A percentile compares a stretch with the other conserved stretches of the same genome.
phyloP scores from a whole-genome alignment of 2,113 vertebrate genomes.

The Anguilla japonica region DNA sequence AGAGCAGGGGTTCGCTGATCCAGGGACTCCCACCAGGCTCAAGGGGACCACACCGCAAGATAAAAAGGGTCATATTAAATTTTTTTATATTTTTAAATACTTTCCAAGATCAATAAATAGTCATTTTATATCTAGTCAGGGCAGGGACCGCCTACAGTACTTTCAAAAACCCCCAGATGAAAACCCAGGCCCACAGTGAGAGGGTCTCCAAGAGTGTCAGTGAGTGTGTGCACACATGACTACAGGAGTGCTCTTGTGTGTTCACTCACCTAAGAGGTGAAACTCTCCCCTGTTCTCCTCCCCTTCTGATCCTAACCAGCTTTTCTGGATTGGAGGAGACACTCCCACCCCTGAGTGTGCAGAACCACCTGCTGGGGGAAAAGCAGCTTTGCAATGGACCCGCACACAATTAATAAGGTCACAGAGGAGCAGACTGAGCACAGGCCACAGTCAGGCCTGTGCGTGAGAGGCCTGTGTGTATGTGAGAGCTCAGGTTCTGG shows the following conservation, averaged over 20 bases:
- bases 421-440: not conserved
- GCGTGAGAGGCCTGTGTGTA: not conserved
- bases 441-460: not conserved
- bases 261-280: slow-evolving; percentile 52
- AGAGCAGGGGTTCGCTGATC: too few species aligned
- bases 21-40: too few species aligned
- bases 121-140: too few species aligned
- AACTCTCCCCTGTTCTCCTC: slow-evolving; percentile 28
- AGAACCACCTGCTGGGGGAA: not conserved
- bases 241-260: not conserved
- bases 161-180: too few species aligned
- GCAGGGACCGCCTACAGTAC: too few species aligned
- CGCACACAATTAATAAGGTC: not conserved
- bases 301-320: slow-evolving; percentile 56
- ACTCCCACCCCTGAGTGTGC: slow-evolving; percentile 44
- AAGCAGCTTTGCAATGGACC: not conserved
- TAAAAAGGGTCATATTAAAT: too few species aligned
- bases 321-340: slow-evolving; percentile 49
- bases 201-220: not conserved
- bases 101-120: too few species aligned
- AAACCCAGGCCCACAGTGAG: too few species aligned
- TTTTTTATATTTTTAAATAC: too few species aligned
- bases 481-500: not conserved
- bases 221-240: not conserved
- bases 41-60: too few species aligned